Evolutionary conservation across 2,113 vertebrate species (phyloP), one percentile per base, ranked within the genome.

Genomic region (Ptyas mucosa): DNA sequence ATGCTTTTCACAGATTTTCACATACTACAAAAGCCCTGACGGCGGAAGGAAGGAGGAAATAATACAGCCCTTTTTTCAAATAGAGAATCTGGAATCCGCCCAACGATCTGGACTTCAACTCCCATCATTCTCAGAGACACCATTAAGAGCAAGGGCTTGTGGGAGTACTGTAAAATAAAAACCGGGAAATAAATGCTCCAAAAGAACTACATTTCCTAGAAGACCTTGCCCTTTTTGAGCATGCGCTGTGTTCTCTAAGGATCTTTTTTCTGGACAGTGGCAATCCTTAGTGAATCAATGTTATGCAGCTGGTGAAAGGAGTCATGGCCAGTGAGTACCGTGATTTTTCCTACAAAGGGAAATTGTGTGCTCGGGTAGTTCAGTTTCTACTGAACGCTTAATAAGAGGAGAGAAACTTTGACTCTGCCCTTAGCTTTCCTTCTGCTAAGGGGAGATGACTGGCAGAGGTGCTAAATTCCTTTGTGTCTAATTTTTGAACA

Each of bases 301-400:
- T 39, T 39, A 88, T 89, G 88, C 89, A 90, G 57, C 46, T 51
- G 43, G 46, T 24, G 75, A 90, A 58, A 57, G 54, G 88, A 58
- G 46, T 29, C 75, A 93, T 93, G 92, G 88, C 92, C 5, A 90
- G 92, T 93, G 54, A 93, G 92, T 93, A 89, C 43, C 43, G 43
- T 46, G 5, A 15, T 14, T 89, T 89, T 81, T 46, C 46, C 10
- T 15, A 2, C 5, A 15, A 4, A 1, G 91, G 85, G 54, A 11
- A n/a, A 3, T 5, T 57, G 20, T n/a, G 34, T 39, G 89, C 24
- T 15, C 21, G 5, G 61, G 58, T 49, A 51, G 18, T 90, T 34
- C 26, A 34, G 3, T 52, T 20, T 64, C 49, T 21, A 11, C 15
- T 15, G 26, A 20, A 3, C 1, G 15, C n/a, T 24, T 52, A 51